These are phyloP conservation scores for Perca flavescens DNA, from an alignment of 2,113 vertebrate genomes.

Conservation along the genomic window DNA sequence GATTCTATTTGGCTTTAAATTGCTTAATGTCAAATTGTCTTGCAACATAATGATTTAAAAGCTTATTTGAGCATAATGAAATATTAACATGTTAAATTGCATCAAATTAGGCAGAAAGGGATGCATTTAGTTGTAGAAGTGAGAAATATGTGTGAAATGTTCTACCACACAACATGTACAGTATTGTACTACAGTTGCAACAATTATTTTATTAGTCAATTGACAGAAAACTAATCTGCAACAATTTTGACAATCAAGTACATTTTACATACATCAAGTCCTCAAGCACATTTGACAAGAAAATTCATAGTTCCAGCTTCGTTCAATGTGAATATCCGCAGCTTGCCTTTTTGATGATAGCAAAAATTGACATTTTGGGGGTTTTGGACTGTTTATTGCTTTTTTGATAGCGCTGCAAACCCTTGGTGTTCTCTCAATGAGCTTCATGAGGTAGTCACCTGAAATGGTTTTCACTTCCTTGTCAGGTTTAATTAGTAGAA, in stretches of 20 bases:
- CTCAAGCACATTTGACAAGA: not conserved
- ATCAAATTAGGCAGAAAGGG: not conserved
- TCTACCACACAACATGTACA: not conserved
- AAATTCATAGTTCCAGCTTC: not conserved
- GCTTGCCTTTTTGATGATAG: not conserved
- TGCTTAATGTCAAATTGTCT: not conserved
- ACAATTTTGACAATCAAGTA: not conserved
- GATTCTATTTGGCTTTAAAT: not conserved
- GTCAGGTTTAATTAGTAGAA: too few relatives aligned
- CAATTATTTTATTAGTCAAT: not conserved
- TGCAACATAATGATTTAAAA: not conserved
- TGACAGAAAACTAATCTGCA: not conserved
- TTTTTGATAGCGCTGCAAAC: too few relatives aligned
- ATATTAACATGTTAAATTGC: not conserved
- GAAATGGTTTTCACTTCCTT: too few relatives aligned
- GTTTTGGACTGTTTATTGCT: not conserved
- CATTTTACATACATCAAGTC: not conserved
- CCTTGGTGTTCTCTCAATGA: too few relatives aligned
- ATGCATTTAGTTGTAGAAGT: not conserved
- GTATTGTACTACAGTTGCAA: not conserved
- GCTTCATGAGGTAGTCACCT: too few relatives aligned
- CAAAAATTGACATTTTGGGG: not conserved
- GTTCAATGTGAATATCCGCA: not conserved
- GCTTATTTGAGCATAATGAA: slow-evolving; percentile 9
- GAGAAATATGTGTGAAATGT: not conserved